Percentiles rank a stretch among this genome's conserved stretches.
Evolutionary conservation across 2,888 invertebrate genomes (phyloP).

Genomic region (Thymelicus sylvestris): DNA sequence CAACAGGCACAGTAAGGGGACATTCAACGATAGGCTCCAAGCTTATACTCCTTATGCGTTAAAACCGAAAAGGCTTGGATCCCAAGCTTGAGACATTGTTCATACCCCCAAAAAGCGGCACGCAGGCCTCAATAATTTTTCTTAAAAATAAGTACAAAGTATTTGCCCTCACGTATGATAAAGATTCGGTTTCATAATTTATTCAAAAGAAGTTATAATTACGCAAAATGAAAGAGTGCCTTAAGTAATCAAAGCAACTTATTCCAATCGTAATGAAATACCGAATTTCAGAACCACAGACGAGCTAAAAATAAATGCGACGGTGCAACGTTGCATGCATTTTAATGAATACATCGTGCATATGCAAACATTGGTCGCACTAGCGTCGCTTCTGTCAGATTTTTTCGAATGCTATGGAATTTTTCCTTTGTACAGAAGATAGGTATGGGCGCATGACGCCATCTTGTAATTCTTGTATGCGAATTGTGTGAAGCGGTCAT

Average conservation of each 20-base stretch:
- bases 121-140: too few species aligned
- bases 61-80: too few species aligned
- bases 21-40: too few species aligned
- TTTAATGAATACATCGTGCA: slow-evolving; percentile 16
- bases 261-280: background rate
- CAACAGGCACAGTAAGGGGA: too few species aligned
- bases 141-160: too few species aligned
- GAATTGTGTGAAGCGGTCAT: background rate
- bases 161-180: too few species aligned
- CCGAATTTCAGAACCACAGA: slow-evolving; percentile 1
- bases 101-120: too few species aligned
- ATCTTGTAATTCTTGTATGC: background rate
- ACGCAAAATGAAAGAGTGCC: too few species aligned
- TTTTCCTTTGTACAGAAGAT: background rate
- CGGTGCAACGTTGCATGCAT: slow-evolving; percentile 15
- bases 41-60: too few species aligned
- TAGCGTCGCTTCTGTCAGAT: background rate
- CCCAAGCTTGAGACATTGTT: too few species aligned
- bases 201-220: too few species aligned
- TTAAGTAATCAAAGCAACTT: background rate
- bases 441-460: background rate
- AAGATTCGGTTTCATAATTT: too few species aligned
- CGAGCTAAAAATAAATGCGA: slow-evolving; percentile 70
- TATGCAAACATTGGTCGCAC: slow-evolving; percentile 2
- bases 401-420: background rate